Evolutionary conservation across 92 coral and sea anemone species (phyloP), one percentile per base, ranked within the genome.

Genomic region (Scolanthus callimorphus): DNA sequence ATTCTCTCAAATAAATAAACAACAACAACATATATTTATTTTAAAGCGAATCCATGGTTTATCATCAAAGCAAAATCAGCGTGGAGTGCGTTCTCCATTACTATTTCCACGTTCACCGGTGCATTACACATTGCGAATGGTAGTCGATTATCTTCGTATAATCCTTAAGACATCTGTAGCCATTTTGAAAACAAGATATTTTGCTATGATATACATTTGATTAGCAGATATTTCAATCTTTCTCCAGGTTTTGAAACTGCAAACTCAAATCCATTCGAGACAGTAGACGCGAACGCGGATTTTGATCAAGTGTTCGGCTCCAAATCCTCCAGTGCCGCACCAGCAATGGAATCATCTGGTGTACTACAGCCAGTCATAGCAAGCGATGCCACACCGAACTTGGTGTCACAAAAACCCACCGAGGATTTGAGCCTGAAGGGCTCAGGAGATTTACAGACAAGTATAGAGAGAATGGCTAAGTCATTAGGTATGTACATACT

Each of bases 401-500:
- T 49, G 69, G 73, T 65, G 24, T 47, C 52, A 30, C 51, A 53
- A 57, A 62, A 60, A 43, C 79, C 39, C 44, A 26, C 62, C 51
- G 65, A 39, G 49, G 72, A 65, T 13, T 61, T 63, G 20, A 61
- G 39, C 22, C 62, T 13, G 1, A 69, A 29, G 39, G 45, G 41
- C 21, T 20, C 62, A 29, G 73, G 84, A 9, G 77, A 77, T 44
- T 64, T 87, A 29, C 66, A 77, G 59, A 34, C 90, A 45, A 82
- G 80, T 55, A 55, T 87, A 29, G 69, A 68, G 44, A 74, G 84
- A 71, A 80, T 74, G 15, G 89, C 86, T 1, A 73, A 69, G 60
- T 83, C 89, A 4, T 58, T 87, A 57, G 96, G 96, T 87, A 55
- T 60, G 83, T 29, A 10, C n/a, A n/a, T n/a, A n/a, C n/a, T n/a